Conservation (phyloP, 2,113 vertebrate species). For the Coracopsis vasa region DNA sequence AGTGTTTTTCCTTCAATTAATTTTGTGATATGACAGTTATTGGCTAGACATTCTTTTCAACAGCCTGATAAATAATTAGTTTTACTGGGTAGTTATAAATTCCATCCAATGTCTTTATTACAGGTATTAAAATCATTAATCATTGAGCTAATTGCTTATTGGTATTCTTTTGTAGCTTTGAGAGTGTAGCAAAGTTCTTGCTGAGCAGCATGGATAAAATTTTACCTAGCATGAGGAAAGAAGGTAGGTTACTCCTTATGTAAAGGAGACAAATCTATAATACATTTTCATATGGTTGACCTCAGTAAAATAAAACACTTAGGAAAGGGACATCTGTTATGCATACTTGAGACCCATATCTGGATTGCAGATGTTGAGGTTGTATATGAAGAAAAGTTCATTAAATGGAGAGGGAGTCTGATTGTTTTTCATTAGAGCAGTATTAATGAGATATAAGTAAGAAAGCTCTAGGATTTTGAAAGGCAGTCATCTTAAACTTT, state of each 20-base stretch:
- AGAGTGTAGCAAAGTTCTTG: conserved; percentile 21
- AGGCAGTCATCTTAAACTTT: neutral
- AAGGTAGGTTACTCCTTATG: neutral
- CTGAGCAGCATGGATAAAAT: conserved; percentile 12
- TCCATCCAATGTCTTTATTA: conserved; percentile 20
- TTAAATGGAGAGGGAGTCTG: neutral
- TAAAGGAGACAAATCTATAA: neutral
- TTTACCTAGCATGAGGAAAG: neutral
- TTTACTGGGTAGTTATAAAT: conserved; percentile 40
- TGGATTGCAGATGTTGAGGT: neutral
- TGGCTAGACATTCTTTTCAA: conserved; percentile 31
- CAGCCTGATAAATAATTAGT: conserved; percentile 34
- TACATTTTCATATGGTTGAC: neutral
- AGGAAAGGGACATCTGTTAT: neutral
- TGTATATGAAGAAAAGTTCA: neutral
- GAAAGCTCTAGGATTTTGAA: neutral
- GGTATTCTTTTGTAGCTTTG: conserved; percentile 42
- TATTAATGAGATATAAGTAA: neutral
- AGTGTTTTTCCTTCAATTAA: neutral
- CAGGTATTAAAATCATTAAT: conserved; percentile 61
- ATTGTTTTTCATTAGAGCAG: neutral
- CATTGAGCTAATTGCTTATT: conserved; percentile 58
- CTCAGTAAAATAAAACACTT: neutral
- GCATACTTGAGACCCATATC: neutral
- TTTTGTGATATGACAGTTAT: conserved; percentile 14